Percentiles rank a stretch among this genome's conserved stretches.
phyloP scores from a whole-genome alignment of 2,113 vertebrate species.

The Pluvialis apricaria region DNA sequence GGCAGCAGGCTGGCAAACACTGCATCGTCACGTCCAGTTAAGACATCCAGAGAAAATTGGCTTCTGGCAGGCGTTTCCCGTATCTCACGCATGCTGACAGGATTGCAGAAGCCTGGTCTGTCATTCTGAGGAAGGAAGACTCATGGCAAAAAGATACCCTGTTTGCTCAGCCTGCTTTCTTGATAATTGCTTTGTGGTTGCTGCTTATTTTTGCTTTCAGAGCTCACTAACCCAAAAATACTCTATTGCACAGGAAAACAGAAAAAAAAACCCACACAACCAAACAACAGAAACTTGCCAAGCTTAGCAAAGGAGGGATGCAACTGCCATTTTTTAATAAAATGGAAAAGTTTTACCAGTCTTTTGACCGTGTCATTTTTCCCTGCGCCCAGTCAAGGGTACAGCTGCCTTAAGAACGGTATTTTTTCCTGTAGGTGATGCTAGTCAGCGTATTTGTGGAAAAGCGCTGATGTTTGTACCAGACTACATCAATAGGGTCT shows the following conservation, averaged over 20 bases:
- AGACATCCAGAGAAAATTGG: not conserved
- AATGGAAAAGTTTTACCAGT: not conserved
- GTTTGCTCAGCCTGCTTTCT: not conserved
- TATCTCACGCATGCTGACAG: not conserved
- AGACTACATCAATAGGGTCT: not conserved
- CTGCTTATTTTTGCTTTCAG: not conserved
- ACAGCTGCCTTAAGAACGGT: not conserved
- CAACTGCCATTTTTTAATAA: not conserved
- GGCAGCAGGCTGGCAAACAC: not conserved
- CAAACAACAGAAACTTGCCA: not conserved
- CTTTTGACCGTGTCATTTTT: not conserved
- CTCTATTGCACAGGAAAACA: not conserved
- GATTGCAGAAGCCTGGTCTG: not conserved
- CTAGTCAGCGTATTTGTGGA: not conserved
- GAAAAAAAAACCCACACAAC: not conserved
- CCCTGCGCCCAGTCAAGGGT: not conserved
- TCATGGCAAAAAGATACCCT: not conserved
- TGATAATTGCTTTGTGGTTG: conserved; percentile 45
- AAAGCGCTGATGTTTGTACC: not conserved
- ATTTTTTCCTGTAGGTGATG: not conserved
- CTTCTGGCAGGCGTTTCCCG: conserved; percentile 33
- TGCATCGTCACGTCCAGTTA: not conserved
- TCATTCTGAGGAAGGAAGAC: conserved; percentile 35
- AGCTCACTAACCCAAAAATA: conserved; percentile 20
- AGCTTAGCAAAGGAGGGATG: not conserved